phyloP scores from a whole-genome alignment of 2,797 vertebrate species.

The Clarias fuscus region DNA sequence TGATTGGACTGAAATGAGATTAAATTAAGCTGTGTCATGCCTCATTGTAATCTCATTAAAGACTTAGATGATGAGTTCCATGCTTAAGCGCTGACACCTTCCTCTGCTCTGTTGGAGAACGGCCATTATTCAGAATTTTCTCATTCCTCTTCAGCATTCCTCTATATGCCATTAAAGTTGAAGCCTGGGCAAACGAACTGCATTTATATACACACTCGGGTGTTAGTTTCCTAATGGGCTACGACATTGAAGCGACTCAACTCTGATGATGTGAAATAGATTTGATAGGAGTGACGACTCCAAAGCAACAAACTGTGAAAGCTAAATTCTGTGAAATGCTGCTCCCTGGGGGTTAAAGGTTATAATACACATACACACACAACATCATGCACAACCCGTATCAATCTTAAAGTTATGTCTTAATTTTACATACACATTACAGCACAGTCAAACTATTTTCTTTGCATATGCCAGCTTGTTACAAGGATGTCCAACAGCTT shows the following conservation, averaged over 20 bases:
- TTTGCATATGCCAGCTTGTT: no score
- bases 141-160: neutral
- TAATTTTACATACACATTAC: no score
- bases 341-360: conserved; percentile 2
- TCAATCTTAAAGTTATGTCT: neutral
- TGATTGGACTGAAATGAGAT: conserved; percentile 1
- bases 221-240: neutral
- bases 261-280: no score
- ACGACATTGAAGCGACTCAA: neutral
- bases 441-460: no score
- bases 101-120: neutral
- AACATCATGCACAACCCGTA: neutral
- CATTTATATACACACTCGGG: neutral
- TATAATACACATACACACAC: neutral
- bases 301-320: neutral
- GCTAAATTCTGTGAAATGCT: neutral
- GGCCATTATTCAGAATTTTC: neutral
- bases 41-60: conserved; percentile 32
- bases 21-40: conserved; percentile 6
- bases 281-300: neutral
- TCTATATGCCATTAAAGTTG: neutral
- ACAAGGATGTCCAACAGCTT: no score
- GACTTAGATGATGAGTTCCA: conserved; percentile 2
- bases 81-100: conserved; percentile 6
- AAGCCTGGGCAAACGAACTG: neutral